Evolutionary conservation across 1,140 invertebrate genomes (phyloP).

Genomic region (Bombus balteatus): DNA sequence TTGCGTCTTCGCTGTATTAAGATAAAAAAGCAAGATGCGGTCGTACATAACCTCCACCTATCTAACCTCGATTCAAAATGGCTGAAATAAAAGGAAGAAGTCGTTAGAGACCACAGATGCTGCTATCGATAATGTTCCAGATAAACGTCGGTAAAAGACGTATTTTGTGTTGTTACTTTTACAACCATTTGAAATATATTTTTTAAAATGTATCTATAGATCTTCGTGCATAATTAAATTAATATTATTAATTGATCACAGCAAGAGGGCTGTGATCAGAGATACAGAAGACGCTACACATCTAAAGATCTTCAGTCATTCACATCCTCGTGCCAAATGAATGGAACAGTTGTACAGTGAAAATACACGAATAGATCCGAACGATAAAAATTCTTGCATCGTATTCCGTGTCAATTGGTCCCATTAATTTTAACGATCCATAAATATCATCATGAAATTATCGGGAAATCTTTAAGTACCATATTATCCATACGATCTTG

Average conservation of each 20-base stretch:
- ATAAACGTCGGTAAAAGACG: too few relatives aligned
- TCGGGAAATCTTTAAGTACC: not conserved
- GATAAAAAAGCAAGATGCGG: slow-evolving; percentile 27
- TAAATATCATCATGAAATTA: not conserved
- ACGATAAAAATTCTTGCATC: not conserved
- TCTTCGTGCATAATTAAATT: too few relatives aligned
- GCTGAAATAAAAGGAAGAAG: not conserved
- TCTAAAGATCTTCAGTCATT: too few relatives aligned
- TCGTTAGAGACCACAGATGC: not conserved
- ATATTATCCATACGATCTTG: not conserved
- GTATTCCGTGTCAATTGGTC: not conserved
- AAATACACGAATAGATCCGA: not conserved
- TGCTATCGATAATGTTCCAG: not conserved
- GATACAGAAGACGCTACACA: too few relatives aligned
- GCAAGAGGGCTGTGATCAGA: too few relatives aligned
- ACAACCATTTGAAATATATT: too few relatives aligned
- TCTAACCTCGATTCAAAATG: not conserved
- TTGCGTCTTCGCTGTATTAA: slow-evolving; percentile 23
- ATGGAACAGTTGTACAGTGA: too few relatives aligned
- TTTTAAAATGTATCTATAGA: too few relatives aligned
- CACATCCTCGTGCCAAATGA: too few relatives aligned
- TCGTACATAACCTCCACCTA: not conserved
- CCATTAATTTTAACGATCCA: not conserved
- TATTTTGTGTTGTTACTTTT: too few relatives aligned
- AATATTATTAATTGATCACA: too few relatives aligned